Conservation (phyloP, 2,888 invertebrate genomes). For the Galerucella pusilla region DNA sequence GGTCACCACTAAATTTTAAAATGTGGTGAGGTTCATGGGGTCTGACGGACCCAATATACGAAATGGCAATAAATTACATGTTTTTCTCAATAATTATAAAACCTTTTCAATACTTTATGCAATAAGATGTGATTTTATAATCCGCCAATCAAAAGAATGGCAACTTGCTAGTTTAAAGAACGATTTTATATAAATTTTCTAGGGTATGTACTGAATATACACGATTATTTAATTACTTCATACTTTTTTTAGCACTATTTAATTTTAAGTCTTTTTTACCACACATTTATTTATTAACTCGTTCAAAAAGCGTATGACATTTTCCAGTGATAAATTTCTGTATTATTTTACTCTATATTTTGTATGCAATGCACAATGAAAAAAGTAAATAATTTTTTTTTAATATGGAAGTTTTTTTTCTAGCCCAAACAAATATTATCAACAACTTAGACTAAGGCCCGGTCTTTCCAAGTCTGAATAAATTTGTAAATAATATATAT, state of each 20-base stretch:
- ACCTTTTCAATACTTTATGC: constrained; percentile 10
- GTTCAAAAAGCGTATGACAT: constrained; percentile 1
- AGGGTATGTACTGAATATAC: constrained; percentile 8
- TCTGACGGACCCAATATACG: too few species aligned
- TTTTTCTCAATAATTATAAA: constrained; percentile 5
- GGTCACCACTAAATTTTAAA: too few species aligned
- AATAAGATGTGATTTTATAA: constrained; percentile 18
- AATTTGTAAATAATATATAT: too few species aligned
- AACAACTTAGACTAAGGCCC: too few species aligned
- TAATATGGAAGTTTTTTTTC: not conserved
- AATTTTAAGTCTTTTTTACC: constrained; percentile 6
- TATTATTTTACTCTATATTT: constrained; percentile 17
- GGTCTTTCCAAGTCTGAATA: too few species aligned
- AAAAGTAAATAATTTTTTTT: constrained; percentile 15
- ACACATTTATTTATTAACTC: constrained; percentile 15
- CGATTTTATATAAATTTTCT: constrained; percentile 15
- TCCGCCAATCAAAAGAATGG: constrained; percentile 19
- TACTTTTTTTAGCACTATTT: constrained; percentile 11
- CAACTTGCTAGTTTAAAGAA: constrained; percentile 1
- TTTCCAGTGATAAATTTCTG: constrained; percentile 21
- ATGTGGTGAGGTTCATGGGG: too few species aligned
- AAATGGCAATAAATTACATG: too few species aligned
- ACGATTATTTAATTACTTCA: not conserved
- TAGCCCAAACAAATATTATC: not conserved
- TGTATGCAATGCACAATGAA: constrained; percentile 16